phyloP scores from a whole-genome alignment of 2,113 vertebrate genomes.

The Saguinus midas region DNA sequence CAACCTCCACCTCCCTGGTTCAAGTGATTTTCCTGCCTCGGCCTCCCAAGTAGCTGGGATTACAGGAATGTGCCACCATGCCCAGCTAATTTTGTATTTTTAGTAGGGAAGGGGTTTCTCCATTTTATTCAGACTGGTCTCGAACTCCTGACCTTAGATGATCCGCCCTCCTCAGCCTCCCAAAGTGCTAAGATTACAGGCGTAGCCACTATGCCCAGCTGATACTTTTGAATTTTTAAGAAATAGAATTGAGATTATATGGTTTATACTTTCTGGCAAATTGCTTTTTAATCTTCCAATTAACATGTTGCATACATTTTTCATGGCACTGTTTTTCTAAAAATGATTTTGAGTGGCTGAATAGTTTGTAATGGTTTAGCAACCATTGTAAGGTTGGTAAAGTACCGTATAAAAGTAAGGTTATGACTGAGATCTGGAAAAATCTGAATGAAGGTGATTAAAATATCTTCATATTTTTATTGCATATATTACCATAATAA shows the following conservation, averaged over 20 bases:
- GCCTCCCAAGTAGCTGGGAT: no score
- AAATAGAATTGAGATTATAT: neutral
- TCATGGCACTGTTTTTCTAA: neutral
- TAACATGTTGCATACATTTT: conserved; percentile 2
- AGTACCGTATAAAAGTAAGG: neutral
- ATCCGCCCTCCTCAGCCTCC: no score
- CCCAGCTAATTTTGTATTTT: no score
- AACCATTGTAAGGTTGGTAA: neutral
- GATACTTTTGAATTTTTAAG: conserved; percentile 20
- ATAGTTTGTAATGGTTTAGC: neutral
- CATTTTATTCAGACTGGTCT: no score
- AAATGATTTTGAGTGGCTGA: conserved; percentile 22
- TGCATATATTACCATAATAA: neutral
- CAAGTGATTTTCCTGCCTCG: no score
- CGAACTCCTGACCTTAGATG: no score
- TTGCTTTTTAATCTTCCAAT: neutral
- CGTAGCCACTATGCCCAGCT: no score
- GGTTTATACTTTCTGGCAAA: neutral
- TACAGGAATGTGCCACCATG: no score
- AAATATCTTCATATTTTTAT: conserved; percentile 45
- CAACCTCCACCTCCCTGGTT: no score
- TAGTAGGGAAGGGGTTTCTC: no score
- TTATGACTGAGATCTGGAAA: neutral
- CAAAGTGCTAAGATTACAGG: no score
- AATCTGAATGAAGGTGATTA: conserved; percentile 7